Evolutionary conservation across 2,888 invertebrate genomes (phyloP).

Genomic region (Masnerella sp.): DNA sequence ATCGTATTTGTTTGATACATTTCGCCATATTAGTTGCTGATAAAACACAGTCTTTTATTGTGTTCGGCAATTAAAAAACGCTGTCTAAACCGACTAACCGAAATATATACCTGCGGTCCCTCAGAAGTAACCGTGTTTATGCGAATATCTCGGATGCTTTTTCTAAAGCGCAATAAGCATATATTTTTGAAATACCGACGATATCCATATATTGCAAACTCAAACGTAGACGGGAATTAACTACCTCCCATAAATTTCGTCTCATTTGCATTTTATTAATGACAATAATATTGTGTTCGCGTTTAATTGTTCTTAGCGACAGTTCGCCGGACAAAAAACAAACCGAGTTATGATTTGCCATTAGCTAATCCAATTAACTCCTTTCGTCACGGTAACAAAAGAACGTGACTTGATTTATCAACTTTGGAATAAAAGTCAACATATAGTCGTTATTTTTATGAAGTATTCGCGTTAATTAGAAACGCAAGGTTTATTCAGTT

Average conservation of each 20-base stretch:
- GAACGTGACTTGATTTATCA: too few relatives aligned
- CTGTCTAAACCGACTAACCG: slow-evolving; percentile 29
- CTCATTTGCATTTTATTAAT: too few relatives aligned
- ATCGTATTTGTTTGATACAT: slow-evolving; percentile 30
- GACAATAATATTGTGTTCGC: too few relatives aligned
- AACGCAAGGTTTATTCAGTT: too few relatives aligned
- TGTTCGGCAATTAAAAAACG: slow-evolving; percentile 56
- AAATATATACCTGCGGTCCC: slow-evolving; percentile 49
- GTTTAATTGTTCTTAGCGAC: too few relatives aligned
- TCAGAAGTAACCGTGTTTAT: slow-evolving; percentile 54
- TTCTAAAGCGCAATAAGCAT: slow-evolving; percentile 27
- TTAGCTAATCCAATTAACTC: too few relatives aligned
- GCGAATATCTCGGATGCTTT: slow-evolving; percentile 37
- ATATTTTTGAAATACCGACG: slow-evolving; percentile 14
- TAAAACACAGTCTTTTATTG: slow-evolving; percentile 40
- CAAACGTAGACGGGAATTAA: slow-evolving; percentile 42
- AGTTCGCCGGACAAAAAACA: too few relatives aligned
- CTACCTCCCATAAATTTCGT: slow-evolving; percentile 22
- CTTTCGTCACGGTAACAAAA: too few relatives aligned
- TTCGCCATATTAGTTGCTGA: slow-evolving; percentile 34
- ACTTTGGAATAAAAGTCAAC: too few relatives aligned
- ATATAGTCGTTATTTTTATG: too few relatives aligned
- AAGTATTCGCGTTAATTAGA: too few relatives aligned
- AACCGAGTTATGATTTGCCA: too few relatives aligned
- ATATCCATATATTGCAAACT: slow-evolving; percentile 27